These are phyloP conservation scores for Machimus rusticus DNA, from an alignment of 2,888 invertebrate species.

Conservation along the genomic window DNA sequence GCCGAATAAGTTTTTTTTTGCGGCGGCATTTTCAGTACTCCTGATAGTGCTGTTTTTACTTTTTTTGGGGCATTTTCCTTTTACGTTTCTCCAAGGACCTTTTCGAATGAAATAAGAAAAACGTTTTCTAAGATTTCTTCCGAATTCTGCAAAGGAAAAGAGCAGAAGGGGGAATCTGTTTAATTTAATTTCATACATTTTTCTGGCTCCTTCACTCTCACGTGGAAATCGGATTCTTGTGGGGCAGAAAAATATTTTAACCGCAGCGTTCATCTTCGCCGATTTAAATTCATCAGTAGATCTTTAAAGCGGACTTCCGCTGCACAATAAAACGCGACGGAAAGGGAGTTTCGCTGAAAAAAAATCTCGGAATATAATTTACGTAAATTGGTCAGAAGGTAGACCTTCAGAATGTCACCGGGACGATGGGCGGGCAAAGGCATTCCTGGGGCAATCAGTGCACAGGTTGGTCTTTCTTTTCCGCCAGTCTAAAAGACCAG, in stretches of 20 bases:
- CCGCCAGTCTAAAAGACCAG: slow-evolving; percentile 7
- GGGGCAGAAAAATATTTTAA: background rate
- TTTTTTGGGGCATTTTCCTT: background rate
- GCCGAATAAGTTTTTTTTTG: background rate
- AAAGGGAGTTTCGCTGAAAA: background rate
- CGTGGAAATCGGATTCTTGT: background rate
- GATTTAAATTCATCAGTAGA: background rate
- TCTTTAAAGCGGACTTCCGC: background rate
- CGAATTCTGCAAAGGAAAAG: background rate
- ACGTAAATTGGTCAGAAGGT: slow-evolving; percentile 32
- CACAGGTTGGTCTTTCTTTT: slow-evolving; percentile 14
- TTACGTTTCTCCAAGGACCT: background rate
- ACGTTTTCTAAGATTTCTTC: background rate
- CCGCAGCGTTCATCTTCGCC: background rate
- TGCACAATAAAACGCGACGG: background rate
- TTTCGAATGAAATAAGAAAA: background rate
- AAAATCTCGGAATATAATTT: slow-evolving; percentile 29
- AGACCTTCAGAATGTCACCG: slow-evolving; percentile 11
- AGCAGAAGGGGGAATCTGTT: background rate
- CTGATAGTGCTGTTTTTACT: background rate
- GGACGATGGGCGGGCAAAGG: background rate
- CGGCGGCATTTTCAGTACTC: background rate
- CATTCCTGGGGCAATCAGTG: slow-evolving; percentile 24
- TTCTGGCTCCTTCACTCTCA: background rate
- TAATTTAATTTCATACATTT: background rate